Evolutionary conservation across 2,888 invertebrate species (phyloP), one percentile per base, ranked within the genome.

Genomic region (Beris chalybata): DNA sequence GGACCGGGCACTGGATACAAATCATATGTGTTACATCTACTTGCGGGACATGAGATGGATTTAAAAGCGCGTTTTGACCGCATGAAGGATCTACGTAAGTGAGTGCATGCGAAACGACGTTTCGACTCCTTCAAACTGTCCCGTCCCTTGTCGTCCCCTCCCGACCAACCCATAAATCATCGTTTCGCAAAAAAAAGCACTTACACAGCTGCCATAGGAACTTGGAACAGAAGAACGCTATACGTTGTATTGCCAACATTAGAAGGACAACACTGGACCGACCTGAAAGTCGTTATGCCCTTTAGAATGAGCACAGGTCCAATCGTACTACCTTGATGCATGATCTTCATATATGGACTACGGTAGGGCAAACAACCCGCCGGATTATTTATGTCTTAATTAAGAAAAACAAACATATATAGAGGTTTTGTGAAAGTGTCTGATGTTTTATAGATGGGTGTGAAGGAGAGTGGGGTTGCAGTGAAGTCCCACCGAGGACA

Each of bases 301-400:
- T 44, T 44, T 3, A 44, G 9, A 48, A 15, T 15, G 15, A 48
- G 12, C 15, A 15, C n/a, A 13, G n/a, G 48, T 12, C 13, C n/a
- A 13, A n/a, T 48, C 50, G 6, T 22, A 7, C 50, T 15, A 6
- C 29, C 38, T 38, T 38, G 1, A 9, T 9, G 38, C 38, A 38
- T 38, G 38, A 1, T 1, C 2, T 22, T 38, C 38, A 38, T 38
- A 38, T 38, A 38, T 7, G 38, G 5, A 38, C 1, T 38, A 38
- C 38, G 38, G 38, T 38, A 38, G 38, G 9, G 38, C 9, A 38
- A 38, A n/a, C 31, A 54, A 13, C 29, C 31, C 30, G 38, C 30
- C 6, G 11, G 31, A 54, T 43, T 56, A 56, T 56, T 56, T 43
- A 56, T 43, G 56, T 56, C 56, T 56, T 56, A 56, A 56, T 56